Evolutionary conservation across 2,113 vertebrate genomes (phyloP).

Genomic region (Calidris pugnax): DNA sequence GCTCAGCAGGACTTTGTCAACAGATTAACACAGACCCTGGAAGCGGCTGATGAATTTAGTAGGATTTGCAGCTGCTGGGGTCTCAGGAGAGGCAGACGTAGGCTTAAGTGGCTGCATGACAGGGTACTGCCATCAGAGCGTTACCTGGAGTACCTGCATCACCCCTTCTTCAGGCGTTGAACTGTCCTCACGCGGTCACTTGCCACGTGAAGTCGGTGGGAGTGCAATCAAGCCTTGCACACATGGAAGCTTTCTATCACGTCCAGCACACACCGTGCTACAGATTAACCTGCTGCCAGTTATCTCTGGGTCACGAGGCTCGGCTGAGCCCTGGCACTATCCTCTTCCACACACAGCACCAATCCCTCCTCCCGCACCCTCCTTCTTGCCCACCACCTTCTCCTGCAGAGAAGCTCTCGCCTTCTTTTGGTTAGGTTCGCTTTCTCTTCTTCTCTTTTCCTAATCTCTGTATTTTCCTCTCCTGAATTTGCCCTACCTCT

Average conservation of each 20-base stretch:
- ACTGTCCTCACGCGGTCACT: neutral
- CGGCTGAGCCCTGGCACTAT: neutral
- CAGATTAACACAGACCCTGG: neutral
- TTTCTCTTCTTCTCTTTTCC: neutral
- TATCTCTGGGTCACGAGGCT: neutral
- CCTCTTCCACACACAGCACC: neutral
- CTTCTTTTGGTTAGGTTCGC: neutral
- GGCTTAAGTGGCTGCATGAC: neutral
- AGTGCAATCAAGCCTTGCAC: neutral
- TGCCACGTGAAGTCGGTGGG: neutral
- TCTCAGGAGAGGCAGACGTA: neutral
- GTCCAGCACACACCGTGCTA: neutral
- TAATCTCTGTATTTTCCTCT: neutral
- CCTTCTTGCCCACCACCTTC: neutral
- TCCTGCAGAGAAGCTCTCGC: neutral
- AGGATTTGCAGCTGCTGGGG: neutral
- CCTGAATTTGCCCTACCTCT: neutral
- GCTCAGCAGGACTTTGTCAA: neutral
- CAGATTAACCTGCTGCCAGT: neutral
- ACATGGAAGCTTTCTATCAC: neutral
- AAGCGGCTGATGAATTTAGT: neutral
- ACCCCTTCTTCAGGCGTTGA: neutral
- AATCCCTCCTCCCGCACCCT: neutral
- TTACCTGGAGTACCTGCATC: neutral
- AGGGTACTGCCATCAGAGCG: fast-evolving